Base-by-base conservation (phyloP, 1,140 invertebrate species). In the Heliconius hermathena region DNA sequence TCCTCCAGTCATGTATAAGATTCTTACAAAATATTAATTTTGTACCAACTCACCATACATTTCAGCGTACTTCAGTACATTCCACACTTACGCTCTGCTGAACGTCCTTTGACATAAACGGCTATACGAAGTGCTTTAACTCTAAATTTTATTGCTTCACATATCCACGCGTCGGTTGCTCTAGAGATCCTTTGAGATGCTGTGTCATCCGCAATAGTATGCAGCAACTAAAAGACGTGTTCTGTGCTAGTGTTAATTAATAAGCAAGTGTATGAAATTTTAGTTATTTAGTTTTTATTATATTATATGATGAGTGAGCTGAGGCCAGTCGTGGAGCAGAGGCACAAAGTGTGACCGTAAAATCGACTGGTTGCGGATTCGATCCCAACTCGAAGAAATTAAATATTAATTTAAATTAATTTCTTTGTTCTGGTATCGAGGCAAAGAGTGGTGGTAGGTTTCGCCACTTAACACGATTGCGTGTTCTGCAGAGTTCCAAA, bases 71-170 rank as follows among this genome's bases (percentile, higher is more conserved):
- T 29, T 1, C 9, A 66, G 60, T 66, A 29, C 26, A 29, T 66
- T 66, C 26, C n/a, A 66, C 60, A 66, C 26, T 66, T 29, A 16
- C 60, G 60, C 26, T 18, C 60, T 29, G 60, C 60, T 66, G 11
- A 9, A 66, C 4, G 26, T 66, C 22, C 60, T 66, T 66, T 66
- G 60, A 66, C 60, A 29, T 29, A 16, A 66, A 66, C 60, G 22
- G 60, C 60, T 66, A 29, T 66, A 66, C 13, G 60, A 66, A 66
- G 26, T 22, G 60, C 60, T 66, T 66, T 66, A 66, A 66, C 60
- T 66, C 13, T 29, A 66, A 66, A 66, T 66, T 66, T 66, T 66
- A 66, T 66, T 29, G 60, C 60, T 29, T 66, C 60, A 66, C 60
- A 29, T 66, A 11, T 66, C 60, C 11, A 29, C 60, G 60, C 22